Base-by-base conservation (phyloP, 2,113 vertebrate species). In the Ochotona curzoniae region DNA sequence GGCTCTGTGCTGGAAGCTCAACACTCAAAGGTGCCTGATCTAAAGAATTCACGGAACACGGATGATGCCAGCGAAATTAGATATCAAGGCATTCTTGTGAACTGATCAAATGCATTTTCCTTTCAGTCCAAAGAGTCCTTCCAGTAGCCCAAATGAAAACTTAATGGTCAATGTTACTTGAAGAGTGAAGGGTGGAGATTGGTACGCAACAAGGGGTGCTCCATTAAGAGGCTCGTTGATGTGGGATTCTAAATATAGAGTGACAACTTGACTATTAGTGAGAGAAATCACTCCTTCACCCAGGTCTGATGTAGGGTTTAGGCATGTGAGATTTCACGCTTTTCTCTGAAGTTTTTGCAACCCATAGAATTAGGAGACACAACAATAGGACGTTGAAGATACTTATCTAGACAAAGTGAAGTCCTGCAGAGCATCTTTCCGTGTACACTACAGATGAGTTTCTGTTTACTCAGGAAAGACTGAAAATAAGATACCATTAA, bases 191-290 rank as follows among this genome's bases (percentile, higher is more conserved):
- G 25, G 35, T 5, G 10, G 21, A 87, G 5, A 5, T 20, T 18
- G 12, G 1, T 26, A 12, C 18, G 26, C 7, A 10, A 25, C 12
- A 26, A 18, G 17, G 3, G 26, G 3, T 8, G 11, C 20, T 18
- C 32, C 51, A 57, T 74, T 15, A 20, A 8, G 8, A 23, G 0
- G 0, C 7, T 70, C 5, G 1, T 2, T 25, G 25, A 23, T 23
- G 15, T 61, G 32, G 14, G 2, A 20, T 23, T 74, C 13, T 54
- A 32, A 14, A 73, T 17, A 0, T 7, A 21, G 12, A 35, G 28
- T 6, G 13, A 57, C 54, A 26, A 47, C 32, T 26, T 8, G 18
- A 1, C 35, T 9, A 12, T 44, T 5, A 13, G 14, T 28, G 17
- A 25, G 0, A 10, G 1, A 18, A 30, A 6, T 67, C 32, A 54